Conservation (phyloP, 2,113 vertebrate genomes). For the Raja brachyura region DNA sequence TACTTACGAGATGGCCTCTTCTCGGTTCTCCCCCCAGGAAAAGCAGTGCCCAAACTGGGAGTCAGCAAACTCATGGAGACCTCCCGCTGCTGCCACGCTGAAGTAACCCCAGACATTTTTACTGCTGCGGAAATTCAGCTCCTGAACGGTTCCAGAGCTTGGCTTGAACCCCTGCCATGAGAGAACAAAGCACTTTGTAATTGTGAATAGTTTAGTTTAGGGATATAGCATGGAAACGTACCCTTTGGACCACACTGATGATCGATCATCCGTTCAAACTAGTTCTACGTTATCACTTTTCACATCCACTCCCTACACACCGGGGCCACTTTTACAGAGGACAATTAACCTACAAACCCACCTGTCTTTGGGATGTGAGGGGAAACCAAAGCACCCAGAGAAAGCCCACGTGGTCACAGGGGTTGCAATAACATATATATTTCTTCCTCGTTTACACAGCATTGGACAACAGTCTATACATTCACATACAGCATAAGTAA, state of each 20-base stretch:
- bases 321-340: too few species aligned
- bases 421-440: background rate
- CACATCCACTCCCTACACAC: too few species aligned
- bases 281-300: too few species aligned
- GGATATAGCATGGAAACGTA: too few species aligned
- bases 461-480: background rate
- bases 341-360: too few species aligned
- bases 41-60: slow-evolving; percentile 98
- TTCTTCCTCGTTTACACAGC: background rate
- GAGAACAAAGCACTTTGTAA: background rate
- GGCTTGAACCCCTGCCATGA: slow-evolving; percentile 86
- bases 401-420: too few species aligned
- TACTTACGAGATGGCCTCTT: slow-evolving; percentile 97
- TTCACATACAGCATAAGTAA: background rate
- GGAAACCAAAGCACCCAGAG: too few species aligned
- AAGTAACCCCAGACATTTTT: slow-evolving; percentile 99
- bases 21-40: slow-evolving; percentile 97
- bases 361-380: too few species aligned
- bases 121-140: slow-evolving; percentile 96
- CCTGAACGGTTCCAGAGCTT: slow-evolving; percentile 94
- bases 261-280: too few species aligned
- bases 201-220: background rate
- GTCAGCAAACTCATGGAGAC: slow-evolving; percentile 94
- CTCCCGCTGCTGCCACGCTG: slow-evolving; percentile 93
- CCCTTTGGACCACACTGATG: too few species aligned